Evolutionary conservation across 2,888 invertebrate genomes (phyloP).

Genomic region (Acleris holmiana): DNA sequence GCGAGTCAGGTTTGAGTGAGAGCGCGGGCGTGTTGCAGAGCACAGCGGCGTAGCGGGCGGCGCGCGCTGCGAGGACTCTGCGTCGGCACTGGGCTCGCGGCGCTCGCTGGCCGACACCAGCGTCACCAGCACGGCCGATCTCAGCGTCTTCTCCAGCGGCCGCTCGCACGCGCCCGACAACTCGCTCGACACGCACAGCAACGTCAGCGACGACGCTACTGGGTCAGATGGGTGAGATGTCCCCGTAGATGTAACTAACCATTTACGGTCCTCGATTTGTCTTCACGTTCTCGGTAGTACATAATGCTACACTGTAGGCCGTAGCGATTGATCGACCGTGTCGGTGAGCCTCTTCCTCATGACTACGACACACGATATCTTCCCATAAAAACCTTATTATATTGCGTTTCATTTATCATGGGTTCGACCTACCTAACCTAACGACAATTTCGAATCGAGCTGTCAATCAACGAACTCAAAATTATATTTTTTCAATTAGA

Average conservation of each 20-base stretch:
- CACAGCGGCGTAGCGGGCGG: conserved; percentile 73
- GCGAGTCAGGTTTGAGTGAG: conserved; percentile 25
- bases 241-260: conserved; percentile 59
- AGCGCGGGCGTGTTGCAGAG: conserved; percentile 53
- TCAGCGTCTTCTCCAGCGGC: conserved; percentile 91
- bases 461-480: too few relatives aligned
- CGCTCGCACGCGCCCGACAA: conserved; percentile 90
- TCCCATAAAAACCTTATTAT: too few relatives aligned
- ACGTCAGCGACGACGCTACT: conserved; percentile 89
- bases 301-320: too few relatives aligned
- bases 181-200: conserved; percentile 90
- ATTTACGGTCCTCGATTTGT: too few relatives aligned
- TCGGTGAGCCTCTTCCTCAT: too few relatives aligned
- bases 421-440: too few relatives aligned
- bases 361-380: too few relatives aligned
- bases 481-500: too few relatives aligned
- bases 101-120: conserved; percentile 93
- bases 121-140: conserved; percentile 92
- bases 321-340: too few relatives aligned
- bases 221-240: conserved; percentile 86
- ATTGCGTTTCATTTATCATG: too few relatives aligned
- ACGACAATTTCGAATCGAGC: too few relatives aligned
- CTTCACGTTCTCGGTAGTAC: too few relatives aligned
- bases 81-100: conserved; percentile 89
- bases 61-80: conserved; percentile 85